Base-by-base conservation (phyloP, 2,888 invertebrate genomes). In the Branchipolynoe longqiensis region DNA sequence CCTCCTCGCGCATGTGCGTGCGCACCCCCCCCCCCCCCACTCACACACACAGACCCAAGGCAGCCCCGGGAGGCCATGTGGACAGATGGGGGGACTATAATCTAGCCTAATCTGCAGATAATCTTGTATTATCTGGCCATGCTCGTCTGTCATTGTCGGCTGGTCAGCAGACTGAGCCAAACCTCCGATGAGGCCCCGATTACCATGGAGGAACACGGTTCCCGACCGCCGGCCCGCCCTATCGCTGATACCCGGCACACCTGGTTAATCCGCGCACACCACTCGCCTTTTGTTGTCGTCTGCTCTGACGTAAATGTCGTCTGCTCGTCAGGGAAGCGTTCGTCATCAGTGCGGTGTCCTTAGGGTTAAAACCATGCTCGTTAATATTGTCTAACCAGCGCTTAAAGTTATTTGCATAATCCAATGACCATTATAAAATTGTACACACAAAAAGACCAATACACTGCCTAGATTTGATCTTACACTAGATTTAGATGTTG, bases 71-170 rank as follows among this genome's bases (percentile, higher is more conserved):
- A n/a, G 6, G 28, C 48, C 41, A 22, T 6, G 28, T 28, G 78
- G 54, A 78, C 78, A 78, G 78, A 78, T 78, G 78, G 41, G 78
- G n/a, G 14, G 48, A 31, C 78, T 8, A 78, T 78, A 78, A 78
- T 78, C 78, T 48, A 18, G 8, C 12, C 78, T 78, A 78, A 78
- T 78, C 78, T 78, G 8, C 31, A 31, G 78, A 78, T 78, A 78
- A 78, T 78, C 78, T 78, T 31, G 54, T 78, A 78, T 78, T 48
- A 78, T 78, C 78, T 78, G 28, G 28, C 22, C 48, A 48, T 25
- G 38, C 78, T 6, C 12, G 28, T 78, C 48, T 18, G 28, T 78
- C 78, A 78, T 78, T 78, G 78, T 78, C 48, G 41, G 48, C 4
- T 48, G 48, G 31, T 33, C 48, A 54, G 31, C 25, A 6, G 18